Conservation (phyloP, 23 tunicate species). For the Botrylloides violaceus region DNA sequence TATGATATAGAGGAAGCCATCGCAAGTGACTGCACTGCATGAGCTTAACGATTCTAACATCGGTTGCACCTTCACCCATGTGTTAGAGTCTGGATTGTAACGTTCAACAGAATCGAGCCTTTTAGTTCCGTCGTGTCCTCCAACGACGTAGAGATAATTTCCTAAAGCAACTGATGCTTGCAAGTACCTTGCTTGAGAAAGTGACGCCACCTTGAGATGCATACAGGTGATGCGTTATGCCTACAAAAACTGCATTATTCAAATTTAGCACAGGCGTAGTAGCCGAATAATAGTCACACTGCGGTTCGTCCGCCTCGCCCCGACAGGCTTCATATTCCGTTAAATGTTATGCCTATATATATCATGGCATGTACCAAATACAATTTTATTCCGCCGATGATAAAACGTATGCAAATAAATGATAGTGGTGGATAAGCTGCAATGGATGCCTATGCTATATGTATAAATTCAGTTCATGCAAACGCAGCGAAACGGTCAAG, state of each 20-base stretch:
- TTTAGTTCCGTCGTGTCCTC: slow-evolving; percentile 62
- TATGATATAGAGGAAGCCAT: slow-evolving; percentile 51
- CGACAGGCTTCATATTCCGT: not conserved
- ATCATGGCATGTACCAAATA: no score
- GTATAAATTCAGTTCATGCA: no score
- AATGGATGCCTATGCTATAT: no score
- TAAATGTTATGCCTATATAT: no score
- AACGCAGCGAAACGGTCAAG: no score
- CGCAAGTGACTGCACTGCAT: slow-evolving; percentile 68
- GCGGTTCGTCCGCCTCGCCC: not conserved
- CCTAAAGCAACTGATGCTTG: slow-evolving; percentile 79
- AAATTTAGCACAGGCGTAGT: no score
- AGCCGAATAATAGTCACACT: no score
- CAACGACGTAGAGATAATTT: slow-evolving; percentile 76
- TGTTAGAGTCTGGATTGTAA: slow-evolving; percentile 84
- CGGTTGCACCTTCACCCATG: slow-evolving; percentile 49
- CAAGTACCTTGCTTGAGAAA: slow-evolving; percentile 65
- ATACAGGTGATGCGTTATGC: no score
- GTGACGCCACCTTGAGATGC: slow-evolving; percentile 92
- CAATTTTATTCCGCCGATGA: no score
- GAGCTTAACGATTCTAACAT: slow-evolving; percentile 57
- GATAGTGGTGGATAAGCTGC: no score
- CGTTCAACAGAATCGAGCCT: slow-evolving; percentile 70
- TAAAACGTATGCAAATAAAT: no score
- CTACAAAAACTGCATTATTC: no score